Evolutionary conservation across 2,113 vertebrate genomes (phyloP).

Genomic region (Nannobrachium achirus): DNA sequence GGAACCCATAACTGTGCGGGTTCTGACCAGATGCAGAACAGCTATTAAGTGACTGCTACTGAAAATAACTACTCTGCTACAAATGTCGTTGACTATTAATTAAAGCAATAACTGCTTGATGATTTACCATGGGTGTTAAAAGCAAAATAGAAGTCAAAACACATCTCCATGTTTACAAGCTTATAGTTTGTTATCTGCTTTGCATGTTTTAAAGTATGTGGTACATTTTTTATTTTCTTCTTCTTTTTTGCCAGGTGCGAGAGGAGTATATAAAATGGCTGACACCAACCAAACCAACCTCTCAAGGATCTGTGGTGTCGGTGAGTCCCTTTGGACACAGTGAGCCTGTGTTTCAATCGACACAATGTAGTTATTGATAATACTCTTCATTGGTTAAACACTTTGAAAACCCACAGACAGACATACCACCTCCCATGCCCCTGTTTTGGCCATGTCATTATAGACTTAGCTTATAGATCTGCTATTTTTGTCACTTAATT

Average conservation of each 20-base stretch:
- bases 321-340: slow-evolving; percentile 27
- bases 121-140: too few species aligned
- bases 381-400: not conserved
- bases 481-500: too few species aligned
- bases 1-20: too few species aligned
- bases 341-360: slow-evolving; percentile 12
- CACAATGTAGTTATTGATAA: not conserved
- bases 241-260: slow-evolving; percentile 37
- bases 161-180: too few species aligned
- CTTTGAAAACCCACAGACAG: not conserved
- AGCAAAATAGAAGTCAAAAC: too few species aligned
- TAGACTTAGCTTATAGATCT: too few species aligned
- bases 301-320: slow-evolving; percentile 21
- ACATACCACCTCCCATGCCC: too few species aligned
- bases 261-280: slow-evolving; percentile 61
- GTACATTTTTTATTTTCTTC: not conserved
- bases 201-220: too few species aligned
- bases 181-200: not conserved
- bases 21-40: too few species aligned
- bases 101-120: not conserved
- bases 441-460: not conserved
- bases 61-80: not conserved
- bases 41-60: not conserved
- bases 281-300: slow-evolving; percentile 26
- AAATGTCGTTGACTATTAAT: not conserved